These are phyloP conservation scores for Pilophorus perplexus DNA, from an alignment of 2,888 invertebrate genomes.

Conservation along the genomic window DNA sequence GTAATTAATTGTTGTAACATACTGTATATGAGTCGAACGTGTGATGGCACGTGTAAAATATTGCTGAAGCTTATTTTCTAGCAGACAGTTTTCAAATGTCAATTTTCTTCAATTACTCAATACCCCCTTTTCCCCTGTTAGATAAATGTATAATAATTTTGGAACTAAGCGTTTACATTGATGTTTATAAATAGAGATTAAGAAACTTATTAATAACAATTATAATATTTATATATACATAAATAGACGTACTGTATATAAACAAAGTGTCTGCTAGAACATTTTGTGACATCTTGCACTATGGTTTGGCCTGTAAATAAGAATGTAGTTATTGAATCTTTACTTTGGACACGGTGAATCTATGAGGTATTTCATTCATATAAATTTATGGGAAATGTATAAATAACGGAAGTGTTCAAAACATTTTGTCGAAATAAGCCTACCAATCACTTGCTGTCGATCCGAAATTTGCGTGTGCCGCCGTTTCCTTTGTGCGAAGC, in stretches of 20 bases:
- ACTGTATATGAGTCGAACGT: constrained; percentile 28
- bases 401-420: neutral
- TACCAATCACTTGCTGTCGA: too few species aligned
- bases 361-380: constrained; percentile 4
- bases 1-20: constrained; percentile 29
- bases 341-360: neutral
- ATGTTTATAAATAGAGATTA: constrained; percentile 28
- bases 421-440: too few species aligned
- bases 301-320: constrained; percentile 19
- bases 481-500: too few species aligned
- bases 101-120: constrained; percentile 42
- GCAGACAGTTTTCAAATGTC: constrained; percentile 42
- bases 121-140: constrained; percentile 24
- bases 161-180: constrained; percentile 24
- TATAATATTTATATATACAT: constrained; percentile 26
- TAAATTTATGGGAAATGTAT: neutral
- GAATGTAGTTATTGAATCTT: constrained; percentile 5
- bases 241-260: constrained; percentile 12
- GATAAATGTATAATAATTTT: constrained; percentile 24
- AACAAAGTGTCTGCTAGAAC: constrained; percentile 20
- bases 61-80: constrained; percentile 36
- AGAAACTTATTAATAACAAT: constrained; percentile 19
- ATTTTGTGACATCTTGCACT: constrained; percentile 19
- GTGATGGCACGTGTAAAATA: constrained; percentile 29
- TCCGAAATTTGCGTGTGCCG: too few species aligned